Evolutionary conservation across 2,888 invertebrate species (phyloP), one percentile per base, ranked within the genome.

Genomic region (Acleris laterana): DNA sequence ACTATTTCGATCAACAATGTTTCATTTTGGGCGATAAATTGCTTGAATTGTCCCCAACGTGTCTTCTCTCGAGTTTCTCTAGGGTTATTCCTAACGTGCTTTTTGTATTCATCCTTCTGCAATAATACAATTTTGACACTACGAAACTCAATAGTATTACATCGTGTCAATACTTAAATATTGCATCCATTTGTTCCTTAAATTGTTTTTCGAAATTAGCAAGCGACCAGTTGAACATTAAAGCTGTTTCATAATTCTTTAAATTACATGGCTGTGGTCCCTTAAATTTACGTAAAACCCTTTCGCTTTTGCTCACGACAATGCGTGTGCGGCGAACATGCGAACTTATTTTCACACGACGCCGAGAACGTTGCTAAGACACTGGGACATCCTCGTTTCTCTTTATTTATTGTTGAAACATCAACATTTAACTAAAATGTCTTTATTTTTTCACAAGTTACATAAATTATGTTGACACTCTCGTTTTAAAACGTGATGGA

Each of bases 271-370:
- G 48, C 17, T 32, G 38, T 48, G 32, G 46, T 77, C 81, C 73
- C 69, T 74, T 60, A 74, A 71, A 69, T 81, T 87, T 84, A 83
- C 82, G 83, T 84, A 87, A 88, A 70, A 68, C 70, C 72, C 70
- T 64, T 69, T 72, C 75, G 77, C 89, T 90, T 90, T 89, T 88
- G 79, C 85, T 87, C 85, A 88, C 87, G 85, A 83, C 77, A 72
- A 68, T 82, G 84, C 84, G 82, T 83, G 85, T 75, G 72, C 75
- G 74, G 79, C 80, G 81, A 84, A 83, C 82, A 83, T 86, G 81
- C 79, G 74, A 79, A 77, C 72, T 77, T 80, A 82, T 85, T 81
- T 85, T 88, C 84, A 83, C 85, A 87, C 84, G 87, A 80, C 68
- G 71, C 72, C 67, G 76, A 74, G 75, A 77, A 76, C 76, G 73